Conservation (phyloP, 2,888 invertebrate genomes). For the Teinopalpus imperialis region DNA sequence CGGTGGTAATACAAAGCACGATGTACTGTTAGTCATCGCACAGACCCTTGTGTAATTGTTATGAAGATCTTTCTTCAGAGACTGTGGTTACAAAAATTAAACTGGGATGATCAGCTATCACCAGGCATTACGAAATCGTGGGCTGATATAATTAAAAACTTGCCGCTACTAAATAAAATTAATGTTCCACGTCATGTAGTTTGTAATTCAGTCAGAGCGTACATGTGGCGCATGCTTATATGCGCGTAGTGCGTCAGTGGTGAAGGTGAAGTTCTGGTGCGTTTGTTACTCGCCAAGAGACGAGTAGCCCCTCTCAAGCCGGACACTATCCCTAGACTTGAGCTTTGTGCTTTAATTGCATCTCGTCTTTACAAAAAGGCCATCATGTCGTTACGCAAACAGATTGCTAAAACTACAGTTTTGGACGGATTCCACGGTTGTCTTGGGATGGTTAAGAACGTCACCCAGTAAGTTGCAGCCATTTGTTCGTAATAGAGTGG, state of each 20-base stretch:
- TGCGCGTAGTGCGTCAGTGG: slow-evolving; percentile 28
- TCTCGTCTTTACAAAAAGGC: slow-evolving; percentile 35
- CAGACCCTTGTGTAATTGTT: neutral
- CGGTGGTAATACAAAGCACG: slow-evolving; percentile 2
- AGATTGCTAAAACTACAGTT: slow-evolving; percentile 29
- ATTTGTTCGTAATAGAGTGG: slow-evolving; percentile 37
- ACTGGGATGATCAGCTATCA: neutral
- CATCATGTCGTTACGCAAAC: no score
- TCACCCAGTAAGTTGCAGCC: slow-evolving; percentile 32
- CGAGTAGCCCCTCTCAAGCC: slow-evolving; percentile 36
- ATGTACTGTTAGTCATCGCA: slow-evolving; percentile 28
- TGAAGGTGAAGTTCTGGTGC: slow-evolving; percentile 6
- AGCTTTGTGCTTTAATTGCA: slow-evolving; percentile 37
- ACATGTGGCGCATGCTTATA: slow-evolving; percentile 39
- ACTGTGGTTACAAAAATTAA: neutral
- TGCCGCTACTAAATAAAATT: slow-evolving; percentile 29
- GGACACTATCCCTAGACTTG: slow-evolving; percentile 38
- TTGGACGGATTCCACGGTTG: slow-evolving; percentile 37
- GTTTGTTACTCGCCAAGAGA: slow-evolving; percentile 30
- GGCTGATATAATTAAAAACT: neutral
- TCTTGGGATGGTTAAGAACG: slow-evolving; percentile 12
- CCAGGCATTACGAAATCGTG: neutral
- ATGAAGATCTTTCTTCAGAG: neutral
- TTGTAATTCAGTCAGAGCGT: slow-evolving; percentile 32
- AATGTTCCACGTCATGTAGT: slow-evolving; percentile 31